These are phyloP conservation scores for Drosophila leontia DNA, from an alignment of 1,140 invertebrate species.

Conservation along the genomic window DNA sequence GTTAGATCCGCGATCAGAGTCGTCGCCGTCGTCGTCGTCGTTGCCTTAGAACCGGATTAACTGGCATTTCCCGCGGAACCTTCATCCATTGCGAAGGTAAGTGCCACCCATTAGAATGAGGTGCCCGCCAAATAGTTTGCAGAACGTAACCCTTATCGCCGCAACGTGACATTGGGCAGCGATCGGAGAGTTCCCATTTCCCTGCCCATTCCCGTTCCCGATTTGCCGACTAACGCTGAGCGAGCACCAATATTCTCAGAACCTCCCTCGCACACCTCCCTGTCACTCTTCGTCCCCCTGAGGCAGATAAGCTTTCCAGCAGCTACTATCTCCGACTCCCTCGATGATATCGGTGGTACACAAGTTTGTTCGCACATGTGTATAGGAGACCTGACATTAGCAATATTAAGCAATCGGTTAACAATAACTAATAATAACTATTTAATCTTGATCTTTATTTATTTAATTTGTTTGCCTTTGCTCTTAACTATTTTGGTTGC, in stretches of 20 bases:
- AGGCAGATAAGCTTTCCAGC: neutral
- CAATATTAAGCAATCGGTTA: neutral
- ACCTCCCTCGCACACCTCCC: neutral
- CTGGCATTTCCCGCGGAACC: conserved; percentile 17
- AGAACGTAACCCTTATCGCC: conserved; percentile 39
- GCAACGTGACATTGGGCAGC: conserved; percentile 32
- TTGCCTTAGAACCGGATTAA: conserved; percentile 25
- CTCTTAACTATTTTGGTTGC: no score
- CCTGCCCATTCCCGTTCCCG: neutral
- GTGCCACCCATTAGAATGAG: neutral
- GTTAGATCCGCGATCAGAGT: conserved; percentile 6
- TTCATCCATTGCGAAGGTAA: conserved; percentile 20
- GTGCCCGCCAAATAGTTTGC: neutral
- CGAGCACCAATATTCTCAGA: neutral
- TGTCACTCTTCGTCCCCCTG: no score
- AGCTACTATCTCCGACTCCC: neutral
- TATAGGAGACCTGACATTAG: neutral
- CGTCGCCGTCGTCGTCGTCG: neutral
- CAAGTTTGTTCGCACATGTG: neutral
- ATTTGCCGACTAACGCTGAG: conserved; percentile 30
- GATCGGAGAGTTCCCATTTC: neutral
- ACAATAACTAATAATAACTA: neutral
- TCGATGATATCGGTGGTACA: neutral
- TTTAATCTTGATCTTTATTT: no score
- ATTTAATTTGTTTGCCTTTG: no score